Percentiles rank a stretch among this genome's conserved stretches.
These are phyloP conservation scores for Emys orbicularis DNA, from an alignment of 2,797 vertebrate genomes.

Conservation along the genomic window DNA sequence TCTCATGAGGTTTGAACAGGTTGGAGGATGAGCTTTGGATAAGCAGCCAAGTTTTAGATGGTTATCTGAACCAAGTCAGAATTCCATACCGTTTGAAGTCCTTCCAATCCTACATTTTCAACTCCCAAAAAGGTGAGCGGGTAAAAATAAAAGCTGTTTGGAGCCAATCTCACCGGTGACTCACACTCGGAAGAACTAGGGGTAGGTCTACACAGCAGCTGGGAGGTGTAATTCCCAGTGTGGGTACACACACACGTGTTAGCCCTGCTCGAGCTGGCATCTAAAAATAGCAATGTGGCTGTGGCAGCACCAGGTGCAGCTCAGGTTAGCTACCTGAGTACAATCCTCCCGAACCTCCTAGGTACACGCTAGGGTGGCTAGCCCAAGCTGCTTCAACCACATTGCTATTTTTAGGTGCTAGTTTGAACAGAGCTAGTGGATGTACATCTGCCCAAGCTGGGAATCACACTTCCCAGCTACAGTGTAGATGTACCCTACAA, in stretches of 20 bases:
- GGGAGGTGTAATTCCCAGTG: not conserved
- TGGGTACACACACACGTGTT: not conserved
- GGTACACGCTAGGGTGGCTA: not conserved
- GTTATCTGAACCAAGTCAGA: not conserved
- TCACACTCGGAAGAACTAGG: constrained; percentile 21
- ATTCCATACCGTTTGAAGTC: not conserved
- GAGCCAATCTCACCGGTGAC: not conserved
- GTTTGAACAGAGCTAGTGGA: not conserved
- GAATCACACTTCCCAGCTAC: not conserved
- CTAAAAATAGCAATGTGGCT: not conserved
- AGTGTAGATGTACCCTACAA: not conserved
- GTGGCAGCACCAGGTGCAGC: not conserved
- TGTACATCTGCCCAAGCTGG: not conserved
- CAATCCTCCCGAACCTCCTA: not conserved
- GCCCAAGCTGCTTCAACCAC: not conserved
- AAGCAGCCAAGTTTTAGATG: not conserved
- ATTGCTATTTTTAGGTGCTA: not conserved
- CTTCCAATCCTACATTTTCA: not conserved
- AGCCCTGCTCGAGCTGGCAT: not conserved
- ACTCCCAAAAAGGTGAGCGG: not conserved
- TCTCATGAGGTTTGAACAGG: not conserved
- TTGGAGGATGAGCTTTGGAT: not conserved
- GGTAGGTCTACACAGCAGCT: not conserved
- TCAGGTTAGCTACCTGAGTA: not conserved
- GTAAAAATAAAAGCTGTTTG: rapidly evolving